Evolutionary conservation across 2,888 invertebrate genomes (phyloP).

Genomic region (Eristalis intricaria): DNA sequence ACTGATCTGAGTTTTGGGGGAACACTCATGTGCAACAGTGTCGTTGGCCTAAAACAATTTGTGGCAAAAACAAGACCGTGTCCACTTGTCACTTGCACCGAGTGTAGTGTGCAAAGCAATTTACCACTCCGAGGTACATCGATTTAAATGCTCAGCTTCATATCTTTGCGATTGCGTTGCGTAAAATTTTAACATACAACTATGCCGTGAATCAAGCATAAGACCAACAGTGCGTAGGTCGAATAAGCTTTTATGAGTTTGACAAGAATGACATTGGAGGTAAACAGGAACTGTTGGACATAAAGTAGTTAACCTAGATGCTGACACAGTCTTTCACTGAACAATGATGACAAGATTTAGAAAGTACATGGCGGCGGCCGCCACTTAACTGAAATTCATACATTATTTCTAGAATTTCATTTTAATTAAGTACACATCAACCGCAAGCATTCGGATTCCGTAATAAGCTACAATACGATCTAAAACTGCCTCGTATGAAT

Average conservation of each 20-base stretch:
- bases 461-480: neutral
- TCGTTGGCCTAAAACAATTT: slow-evolving; percentile 57
- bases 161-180: neutral
- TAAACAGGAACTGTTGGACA: neutral
- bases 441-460: neutral
- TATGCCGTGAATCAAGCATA: neutral
- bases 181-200: neutral
- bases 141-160: neutral
- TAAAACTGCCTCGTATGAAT: neutral
- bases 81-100: neutral
- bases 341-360: neutral
- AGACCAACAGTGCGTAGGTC: neutral
- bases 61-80: neutral
- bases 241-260: neutral
- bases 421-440: neutral
- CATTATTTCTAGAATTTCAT: neutral
- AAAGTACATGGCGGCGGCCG: neutral
- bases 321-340: neutral
- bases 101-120: neutral
- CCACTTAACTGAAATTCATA: neutral
- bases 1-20: slow-evolving; percentile 43
- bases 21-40: neutral
- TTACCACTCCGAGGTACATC: neutral
- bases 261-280: slow-evolving; percentile 1
- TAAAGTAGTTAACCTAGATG: neutral